Evolutionary conservation across 2,113 vertebrate genomes (phyloP), one percentile per base, ranked within the genome.

Genomic region (Mionectes macconnelli): DNA sequence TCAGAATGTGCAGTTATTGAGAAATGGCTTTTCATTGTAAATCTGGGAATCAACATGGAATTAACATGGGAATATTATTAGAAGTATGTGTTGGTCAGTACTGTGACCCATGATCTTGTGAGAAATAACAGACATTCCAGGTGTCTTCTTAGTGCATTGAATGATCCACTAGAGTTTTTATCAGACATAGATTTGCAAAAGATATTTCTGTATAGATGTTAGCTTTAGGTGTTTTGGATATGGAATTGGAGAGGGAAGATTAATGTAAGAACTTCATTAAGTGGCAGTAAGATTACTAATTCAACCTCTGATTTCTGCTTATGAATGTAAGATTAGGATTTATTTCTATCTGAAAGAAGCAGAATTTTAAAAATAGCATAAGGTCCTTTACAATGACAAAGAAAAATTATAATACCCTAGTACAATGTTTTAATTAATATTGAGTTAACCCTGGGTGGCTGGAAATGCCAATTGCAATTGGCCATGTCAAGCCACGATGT

Each of bases 391-490:
- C 20, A 90, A 67, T 31, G 83, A 79, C 60, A 55, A 90, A 87
- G 30, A 81, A 90, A 81, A 91, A 75, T 52, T 0, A 5, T 63
- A 93, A 82, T 37, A 84, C 81, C 57, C 20, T 74, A 52, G 33
- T 72, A 82, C 0, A 0, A 75, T 56, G 13, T 75, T 95, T 92
- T 95, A 94, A 87, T 96, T 96, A 95, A 94, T 94, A 79, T 35
- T 82, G 45, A 27, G 30, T 37, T 95, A 84, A 94, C 79, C 42
- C 53, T 67, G 33, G 53, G 84, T 0, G 2, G 87, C 60, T 80
- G 56, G 39, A 93, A 95, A 91, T 70, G 39, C 69, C 79, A 90
- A 4, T 40, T 89, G 37, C 68, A 94, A 84, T 90, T 95, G 69
- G 42, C 76, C 40, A 47, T 47, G 68, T 87, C 87, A 95, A 82